These are phyloP conservation scores for Borostomias antarcticus DNA, from an alignment of 2,797 vertebrate genomes.

Conservation along the genomic window DNA sequence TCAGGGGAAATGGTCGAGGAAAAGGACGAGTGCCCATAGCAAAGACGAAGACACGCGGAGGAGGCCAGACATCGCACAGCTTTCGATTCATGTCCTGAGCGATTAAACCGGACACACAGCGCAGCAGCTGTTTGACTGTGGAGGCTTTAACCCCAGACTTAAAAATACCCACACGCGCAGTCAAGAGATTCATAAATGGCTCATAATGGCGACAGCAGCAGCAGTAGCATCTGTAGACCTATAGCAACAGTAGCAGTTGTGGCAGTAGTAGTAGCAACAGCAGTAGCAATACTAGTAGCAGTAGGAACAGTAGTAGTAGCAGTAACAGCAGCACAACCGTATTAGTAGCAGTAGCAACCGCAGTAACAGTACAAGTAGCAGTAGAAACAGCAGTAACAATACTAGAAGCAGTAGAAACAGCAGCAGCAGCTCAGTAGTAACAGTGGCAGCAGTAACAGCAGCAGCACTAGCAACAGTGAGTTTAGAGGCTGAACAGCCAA, in stretches of 20 bases:
- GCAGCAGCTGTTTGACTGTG: constrained; percentile 22
- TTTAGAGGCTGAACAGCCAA: too few species aligned
- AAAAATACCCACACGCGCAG: constrained; percentile 39
- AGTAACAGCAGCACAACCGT: background rate
- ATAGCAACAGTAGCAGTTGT: too few species aligned
- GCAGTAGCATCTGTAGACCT: background rate
- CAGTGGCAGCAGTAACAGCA: too few species aligned
- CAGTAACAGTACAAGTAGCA: too few species aligned
- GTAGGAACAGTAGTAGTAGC: too few species aligned
- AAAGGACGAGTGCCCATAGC: constrained; percentile 1
- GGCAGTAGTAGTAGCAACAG: constrained; percentile 42
- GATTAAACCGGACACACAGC: constrained; percentile 12
- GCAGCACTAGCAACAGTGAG: too few species aligned
- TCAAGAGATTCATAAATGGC: constrained; percentile 53
- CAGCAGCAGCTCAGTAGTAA: too few species aligned
- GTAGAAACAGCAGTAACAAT: too few species aligned
- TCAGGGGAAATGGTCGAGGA: constrained; percentile 5
- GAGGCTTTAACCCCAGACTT: constrained; percentile 22
- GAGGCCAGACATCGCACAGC: background rate
- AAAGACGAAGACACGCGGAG: too few species aligned
- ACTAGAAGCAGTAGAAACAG: too few species aligned
- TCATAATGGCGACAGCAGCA: constrained; percentile 48
- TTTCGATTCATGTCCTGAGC: constrained; percentile 24
- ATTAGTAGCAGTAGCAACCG: too few species aligned
- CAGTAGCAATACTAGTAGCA: too few species aligned